Conservation (phyloP, 2,113 vertebrate genomes). For the Lycaon pictus region DNA sequence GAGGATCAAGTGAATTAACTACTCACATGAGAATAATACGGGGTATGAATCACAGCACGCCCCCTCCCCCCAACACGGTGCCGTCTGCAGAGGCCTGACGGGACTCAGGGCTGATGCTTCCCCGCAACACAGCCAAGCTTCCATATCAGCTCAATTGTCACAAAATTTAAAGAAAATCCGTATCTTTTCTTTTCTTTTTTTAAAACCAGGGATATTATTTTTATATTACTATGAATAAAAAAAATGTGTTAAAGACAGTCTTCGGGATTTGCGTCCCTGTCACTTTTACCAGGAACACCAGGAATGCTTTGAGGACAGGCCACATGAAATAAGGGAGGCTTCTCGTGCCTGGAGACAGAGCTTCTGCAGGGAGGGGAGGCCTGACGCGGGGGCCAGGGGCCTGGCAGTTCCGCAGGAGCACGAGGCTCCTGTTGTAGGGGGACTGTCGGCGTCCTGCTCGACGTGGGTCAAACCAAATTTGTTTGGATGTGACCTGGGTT, state of each 20-base stretch:
- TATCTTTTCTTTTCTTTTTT: neutral
- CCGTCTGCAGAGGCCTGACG: no score
- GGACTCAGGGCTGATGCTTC: no score
- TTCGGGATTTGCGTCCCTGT: neutral
- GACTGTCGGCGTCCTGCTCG: rapidly evolving
- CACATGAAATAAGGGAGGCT: neutral
- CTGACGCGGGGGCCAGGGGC: neutral
- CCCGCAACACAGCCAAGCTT: neutral
- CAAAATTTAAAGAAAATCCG: neutral
- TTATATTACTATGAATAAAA: neutral
- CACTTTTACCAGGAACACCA: neutral
- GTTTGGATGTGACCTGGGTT: rapidly evolving
- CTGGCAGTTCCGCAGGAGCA: rapidly evolving
- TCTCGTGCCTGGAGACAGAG: rapidly evolving
- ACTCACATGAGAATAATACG: rapidly evolving
- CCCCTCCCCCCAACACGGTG: no score
- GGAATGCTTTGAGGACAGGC: no score
- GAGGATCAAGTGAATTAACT: neutral
- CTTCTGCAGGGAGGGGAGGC: rapidly evolving
- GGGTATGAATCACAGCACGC: neutral
- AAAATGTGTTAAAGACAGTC: neutral
- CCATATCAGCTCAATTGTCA: neutral
- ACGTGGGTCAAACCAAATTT: neutral
- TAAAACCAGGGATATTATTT: neutral
- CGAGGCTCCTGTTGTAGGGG: rapidly evolving